Conservation (phyloP, 2,113 vertebrate species). For the Promerops cafer region DNA sequence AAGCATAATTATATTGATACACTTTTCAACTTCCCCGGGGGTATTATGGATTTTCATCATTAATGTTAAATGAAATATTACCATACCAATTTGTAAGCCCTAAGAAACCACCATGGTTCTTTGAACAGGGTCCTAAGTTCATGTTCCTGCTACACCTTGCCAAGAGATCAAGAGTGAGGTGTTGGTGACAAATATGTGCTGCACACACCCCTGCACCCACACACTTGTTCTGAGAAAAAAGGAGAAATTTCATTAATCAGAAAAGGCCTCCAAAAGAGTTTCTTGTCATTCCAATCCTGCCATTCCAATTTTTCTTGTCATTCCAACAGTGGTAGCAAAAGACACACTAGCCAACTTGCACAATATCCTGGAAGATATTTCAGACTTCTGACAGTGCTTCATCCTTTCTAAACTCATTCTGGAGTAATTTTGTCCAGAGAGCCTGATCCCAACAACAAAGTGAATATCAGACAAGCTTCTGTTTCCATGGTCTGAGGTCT, state of each 20-base stretch:
- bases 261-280: background rate
- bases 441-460: background rate
- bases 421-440: background rate
- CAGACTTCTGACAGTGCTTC: background rate
- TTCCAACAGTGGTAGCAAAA: background rate
- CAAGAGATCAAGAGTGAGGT: background rate
- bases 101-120: background rate
- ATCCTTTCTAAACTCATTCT: background rate
- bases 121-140: background rate
- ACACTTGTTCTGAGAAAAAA: background rate
- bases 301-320: no score
- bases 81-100: background rate
- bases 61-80: background rate
- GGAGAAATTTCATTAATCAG: background rate
- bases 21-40: background rate
- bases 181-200: background rate
- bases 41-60: background rate
- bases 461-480: background rate
- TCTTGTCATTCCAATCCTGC: no score
- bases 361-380: background rate
- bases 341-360: background rate
- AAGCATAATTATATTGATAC: background rate
- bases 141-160: background rate
- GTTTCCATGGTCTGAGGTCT: background rate
- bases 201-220: background rate